Evolutionary conservation across 2,113 vertebrate species (phyloP).

Genomic region (Poecilia latipinna): DNA sequence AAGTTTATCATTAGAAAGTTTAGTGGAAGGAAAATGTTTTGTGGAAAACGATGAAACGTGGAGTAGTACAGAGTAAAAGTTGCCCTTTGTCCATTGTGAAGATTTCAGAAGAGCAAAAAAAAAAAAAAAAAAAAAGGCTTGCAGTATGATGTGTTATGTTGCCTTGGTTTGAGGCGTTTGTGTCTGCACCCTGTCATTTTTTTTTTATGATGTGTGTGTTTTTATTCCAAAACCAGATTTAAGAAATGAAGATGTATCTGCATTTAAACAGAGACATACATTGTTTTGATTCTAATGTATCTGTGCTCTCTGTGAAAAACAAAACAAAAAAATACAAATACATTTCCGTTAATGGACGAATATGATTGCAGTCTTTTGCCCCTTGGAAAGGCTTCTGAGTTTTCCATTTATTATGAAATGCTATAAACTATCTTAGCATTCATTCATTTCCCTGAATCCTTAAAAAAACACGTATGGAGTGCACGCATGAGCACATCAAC

Average conservation of each 20-base stretch:
- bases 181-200: too few species aligned
- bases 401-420: slow-evolving; percentile 15
- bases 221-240: too few species aligned
- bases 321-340: too few species aligned
- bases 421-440: slow-evolving; percentile 25
- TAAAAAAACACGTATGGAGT: neutral
- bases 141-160: too few species aligned
- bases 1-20: too few species aligned
- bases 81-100: too few species aligned
- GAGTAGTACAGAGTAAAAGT: too few species aligned
- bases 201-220: neutral
- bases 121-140: too few species aligned
- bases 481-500: neutral
- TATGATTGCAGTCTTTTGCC: slow-evolving; percentile 9
- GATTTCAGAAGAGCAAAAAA: too few species aligned
- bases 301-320: slow-evolving; percentile 2
- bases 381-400: slow-evolving; percentile 9
- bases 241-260: too few species aligned
- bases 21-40: neutral
- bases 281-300: neutral
- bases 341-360: slow-evolving; percentile 19
- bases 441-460: slow-evolving; percentile 16
- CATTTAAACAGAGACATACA: too few species aligned
- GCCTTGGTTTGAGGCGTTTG: too few species aligned
- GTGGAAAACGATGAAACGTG: neutral